Conservation (phyloP, 1,140 invertebrate species). For the Xylocopa sonorina region DNA sequence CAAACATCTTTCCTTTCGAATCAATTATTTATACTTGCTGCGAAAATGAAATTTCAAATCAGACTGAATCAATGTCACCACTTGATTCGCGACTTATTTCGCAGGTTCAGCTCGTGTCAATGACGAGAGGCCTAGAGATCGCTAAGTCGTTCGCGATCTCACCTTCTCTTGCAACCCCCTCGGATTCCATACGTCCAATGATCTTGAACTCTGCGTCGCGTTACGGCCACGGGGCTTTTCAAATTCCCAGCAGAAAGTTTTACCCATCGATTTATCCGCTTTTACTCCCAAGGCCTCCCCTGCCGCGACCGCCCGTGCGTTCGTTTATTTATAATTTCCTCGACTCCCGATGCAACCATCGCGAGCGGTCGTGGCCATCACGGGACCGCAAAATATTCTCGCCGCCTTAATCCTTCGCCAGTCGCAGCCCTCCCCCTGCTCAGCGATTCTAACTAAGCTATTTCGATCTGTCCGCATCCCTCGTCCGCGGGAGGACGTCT, state of each 20-base stretch:
- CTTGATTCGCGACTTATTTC: not conserved
- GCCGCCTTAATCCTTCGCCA: not conserved
- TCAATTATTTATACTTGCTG: too few relatives aligned
- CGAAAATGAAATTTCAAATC: too few relatives aligned
- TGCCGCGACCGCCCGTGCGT: not conserved
- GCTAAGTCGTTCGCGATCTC: not conserved
- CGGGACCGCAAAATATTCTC: constrained; percentile 4
- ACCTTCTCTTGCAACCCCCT: too few relatives aligned
- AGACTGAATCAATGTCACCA: too few relatives aligned
- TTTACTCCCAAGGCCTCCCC: constrained; percentile 45
- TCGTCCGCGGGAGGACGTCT: too few relatives aligned
- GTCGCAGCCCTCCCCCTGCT: not conserved
- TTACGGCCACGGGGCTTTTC: not conserved
- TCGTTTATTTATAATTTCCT: constrained; percentile 53
- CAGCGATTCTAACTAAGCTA: not conserved
- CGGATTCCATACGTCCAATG: not conserved
- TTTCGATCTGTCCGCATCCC: not conserved
- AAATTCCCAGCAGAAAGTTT: constrained; percentile 23
- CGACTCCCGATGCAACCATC: constrained; percentile 5
- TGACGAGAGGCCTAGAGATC: too few relatives aligned
- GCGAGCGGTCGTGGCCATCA: too few relatives aligned
- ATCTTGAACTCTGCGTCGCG: constrained; percentile 22
- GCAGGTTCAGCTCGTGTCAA: too few relatives aligned
- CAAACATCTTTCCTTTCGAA: too few relatives aligned
- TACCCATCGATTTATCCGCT: constrained; percentile 37